A percentile compares a stretch with the other conserved stretches of the same genome.
These are phyloP conservation scores for Rhagium mordax DNA, from an alignment of 2,888 invertebrate genomes.

Conservation along the genomic window DNA sequence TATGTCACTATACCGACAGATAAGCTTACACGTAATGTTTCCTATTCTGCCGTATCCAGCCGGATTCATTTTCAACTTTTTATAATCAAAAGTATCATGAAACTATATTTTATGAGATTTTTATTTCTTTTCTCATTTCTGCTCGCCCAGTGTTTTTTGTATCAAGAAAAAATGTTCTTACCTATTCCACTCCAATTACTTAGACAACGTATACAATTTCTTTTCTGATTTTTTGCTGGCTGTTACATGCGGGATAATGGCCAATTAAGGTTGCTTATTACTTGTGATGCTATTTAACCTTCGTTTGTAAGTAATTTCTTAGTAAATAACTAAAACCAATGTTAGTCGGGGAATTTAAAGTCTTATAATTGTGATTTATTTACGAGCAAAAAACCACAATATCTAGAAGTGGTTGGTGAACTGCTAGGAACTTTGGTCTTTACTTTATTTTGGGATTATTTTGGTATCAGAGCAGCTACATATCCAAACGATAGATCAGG, in stretches of 20 bases:
- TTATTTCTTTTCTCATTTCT: background rate
- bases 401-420: no score
- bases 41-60: conserved; percentile 20
- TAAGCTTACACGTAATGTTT: conserved; percentile 38
- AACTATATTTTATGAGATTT: conserved; percentile 13
- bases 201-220: background rate
- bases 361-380: no score
- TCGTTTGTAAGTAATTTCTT: no score
- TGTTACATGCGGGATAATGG: background rate
- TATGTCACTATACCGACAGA: conserved; percentile 43
- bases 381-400: no score
- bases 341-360: no score
- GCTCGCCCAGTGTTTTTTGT: background rate
- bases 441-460: no score
- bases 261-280: background rate
- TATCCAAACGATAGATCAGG: no score
- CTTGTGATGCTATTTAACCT: no score
- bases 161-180: background rate
- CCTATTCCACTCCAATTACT: background rate
- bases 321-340: no score
- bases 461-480: no score
- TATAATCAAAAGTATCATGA: conserved; percentile 29
- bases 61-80: conserved; percentile 28
- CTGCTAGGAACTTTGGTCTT: no score
- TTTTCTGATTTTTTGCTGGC: background rate